phyloP scores from a whole-genome alignment of 1,140 invertebrate species.

The Ceratosolen solmsi region DNA sequence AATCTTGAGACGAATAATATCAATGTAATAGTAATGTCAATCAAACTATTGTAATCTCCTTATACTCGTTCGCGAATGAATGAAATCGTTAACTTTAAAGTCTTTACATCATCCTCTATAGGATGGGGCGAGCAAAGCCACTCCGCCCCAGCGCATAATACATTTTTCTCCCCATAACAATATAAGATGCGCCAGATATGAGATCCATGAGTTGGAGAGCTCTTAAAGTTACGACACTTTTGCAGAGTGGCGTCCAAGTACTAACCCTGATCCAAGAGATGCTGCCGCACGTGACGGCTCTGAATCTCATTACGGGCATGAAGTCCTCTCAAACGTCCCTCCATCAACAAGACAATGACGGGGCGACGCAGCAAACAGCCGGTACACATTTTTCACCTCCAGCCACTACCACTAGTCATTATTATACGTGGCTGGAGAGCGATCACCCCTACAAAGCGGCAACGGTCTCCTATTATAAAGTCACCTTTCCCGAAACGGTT shows the following conservation, averaged over 20 bases:
- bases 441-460: conserved; percentile 97
- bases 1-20: no score
- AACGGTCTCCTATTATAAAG: conserved; percentile 90
- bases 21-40: no score
- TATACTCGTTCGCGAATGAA: no score
- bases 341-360: conserved; percentile 53
- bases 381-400: conserved; percentile 48
- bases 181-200: no score
- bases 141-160: no score
- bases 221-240: not conserved
- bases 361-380: not conserved
- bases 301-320: conserved; percentile 81
- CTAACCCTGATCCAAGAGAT: conserved; percentile 92
- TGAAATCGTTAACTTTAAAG: no score
- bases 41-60: no score
- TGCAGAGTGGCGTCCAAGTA: conserved; percentile 90
- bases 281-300: conserved; percentile 88
- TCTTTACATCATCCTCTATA: no score
- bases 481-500: conserved; percentile 89
- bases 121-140: no score
- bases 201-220: no score
- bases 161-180: no score
- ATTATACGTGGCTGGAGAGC: conserved; percentile 95
- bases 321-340: conserved; percentile 66
- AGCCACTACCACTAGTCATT: conserved; percentile 82